Base-by-base conservation (phyloP, 2,888 invertebrate species). In the Oligia latruncula region DNA sequence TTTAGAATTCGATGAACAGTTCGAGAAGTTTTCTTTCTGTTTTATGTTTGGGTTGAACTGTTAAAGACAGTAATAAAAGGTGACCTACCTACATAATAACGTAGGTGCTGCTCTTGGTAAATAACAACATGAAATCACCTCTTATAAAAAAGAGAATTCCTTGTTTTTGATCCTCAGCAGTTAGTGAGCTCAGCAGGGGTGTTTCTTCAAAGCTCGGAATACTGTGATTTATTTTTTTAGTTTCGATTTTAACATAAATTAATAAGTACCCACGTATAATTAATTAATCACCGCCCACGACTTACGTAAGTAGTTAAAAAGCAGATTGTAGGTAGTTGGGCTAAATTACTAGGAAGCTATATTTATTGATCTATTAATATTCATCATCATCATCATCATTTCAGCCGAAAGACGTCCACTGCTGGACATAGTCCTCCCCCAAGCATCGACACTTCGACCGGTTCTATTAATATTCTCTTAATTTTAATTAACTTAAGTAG, bases 401-500 rank as follows among this genome's bases (percentile, higher is more conserved):
- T 29, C 29, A 29, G 29, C 29, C 29, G 29, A 29, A 29, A 29
- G 29, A 29, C 29, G 29, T 29, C 29, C 29, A 29, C 29, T 29
- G 29, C 29, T 29, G 29, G 29, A 29, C 29, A 29, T 29, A 29
- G 29, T 1, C 29, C 29, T 29, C 29, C 29, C 29, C 1, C 29
- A 29, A 29, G 29, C 29, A 29, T 29, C 29, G 29, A 29, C 29
- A 29, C 29, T 29, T 29, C 29, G 29, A 29, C 29, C 29, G 29
- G 29, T 23, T 74, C 17, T 65, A 74, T 43, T 80, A 40, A 40
- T 40, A 40, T 40, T 58, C n/a, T 60, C 35, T n/a, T 67, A 40
- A 40, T 40, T 40, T 40, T 40, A 76, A 81, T 80, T 58, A 74
- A 52, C 58, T 76, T 43, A 73, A 58, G 13, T 11, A 17, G 58